Conservation (phyloP, 2,888 invertebrate genomes). For the Tanaodytes sp. region DNA sequence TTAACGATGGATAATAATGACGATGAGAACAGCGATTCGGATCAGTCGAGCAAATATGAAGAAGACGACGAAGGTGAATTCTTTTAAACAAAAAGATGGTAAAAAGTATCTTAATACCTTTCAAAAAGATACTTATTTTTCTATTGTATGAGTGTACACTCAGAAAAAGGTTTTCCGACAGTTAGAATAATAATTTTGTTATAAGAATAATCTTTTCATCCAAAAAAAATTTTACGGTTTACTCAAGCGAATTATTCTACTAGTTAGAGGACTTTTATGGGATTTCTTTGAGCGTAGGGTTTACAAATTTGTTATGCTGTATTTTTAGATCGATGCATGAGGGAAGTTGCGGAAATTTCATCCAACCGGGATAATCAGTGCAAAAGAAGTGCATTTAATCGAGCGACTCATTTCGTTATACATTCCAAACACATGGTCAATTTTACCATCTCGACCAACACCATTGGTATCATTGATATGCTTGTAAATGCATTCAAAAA, state of each 20-base stretch:
- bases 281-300: too few species aligned
- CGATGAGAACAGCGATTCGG: constrained; percentile 74
- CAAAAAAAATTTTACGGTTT: too few species aligned
- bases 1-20: constrained; percentile 81
- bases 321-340: constrained; percentile 29
- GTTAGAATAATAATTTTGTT: too few species aligned
- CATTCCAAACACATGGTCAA: constrained; percentile 80
- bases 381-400: constrained; percentile 27
- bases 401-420: constrained; percentile 77
- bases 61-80: constrained; percentile 68
- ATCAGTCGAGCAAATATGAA: constrained; percentile 71
- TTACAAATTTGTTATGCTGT: too few species aligned
- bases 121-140: neutral
- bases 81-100: constrained; percentile 58
- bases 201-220: too few species aligned
- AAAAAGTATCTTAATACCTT: neutral
- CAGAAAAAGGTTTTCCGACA: too few species aligned
- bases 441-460: constrained; percentile 80
- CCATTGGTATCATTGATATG: constrained; percentile 76
- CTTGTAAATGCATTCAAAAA: constrained; percentile 71
- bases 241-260: too few species aligned
- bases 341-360: constrained; percentile 15
- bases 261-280: too few species aligned
- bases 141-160: too few species aligned
- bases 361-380: constrained; percentile 22